Base-by-base conservation (phyloP, 37 sponge, comb jelly and placozoan genomes). In the Ephydatia muelleri region DNA sequence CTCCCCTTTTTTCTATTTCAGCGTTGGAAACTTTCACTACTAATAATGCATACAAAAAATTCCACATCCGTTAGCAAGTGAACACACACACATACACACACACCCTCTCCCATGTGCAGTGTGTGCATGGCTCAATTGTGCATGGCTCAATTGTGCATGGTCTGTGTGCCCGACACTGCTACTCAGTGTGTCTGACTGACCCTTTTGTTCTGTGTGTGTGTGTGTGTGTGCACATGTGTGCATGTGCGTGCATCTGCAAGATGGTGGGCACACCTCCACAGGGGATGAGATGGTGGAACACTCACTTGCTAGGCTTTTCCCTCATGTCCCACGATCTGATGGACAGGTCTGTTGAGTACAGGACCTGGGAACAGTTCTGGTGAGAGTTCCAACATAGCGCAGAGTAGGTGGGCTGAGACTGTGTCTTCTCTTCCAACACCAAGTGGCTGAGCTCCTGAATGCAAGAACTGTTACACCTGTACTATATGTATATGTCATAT, bases 371-470 rank as follows among this genome's bases (percentile, higher is more conserved):
- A 38, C 70, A 87, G 49, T 84, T 88, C 69, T 88, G 86, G 65
- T 93, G 93, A 76, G 94, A 91, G 76, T 93, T 95, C 96, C 96
- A 95, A 43, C 73, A 70, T 2, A 76, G 80, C 69, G 78, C 31
- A 9, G 86, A 80, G 82, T 84, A 91, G 19, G 76, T 73, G 2
- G 74, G 38, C n/a, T 80, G 84, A 0, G 85, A 49, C n/a, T 80
- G 84, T 0, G 85, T 82, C 57, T 81, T 89, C 25, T 57, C 38
- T 0, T 83, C 90, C 70, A 90, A 49, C 23, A 27, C 34, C 1
- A 89, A 1, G 19, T 57, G 6, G 16, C 57, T 57, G 1, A 13
- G 19, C 16, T 57, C 57, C 57, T 57, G 57, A 57, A 21, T 4
- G 19, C 57, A 57, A 57, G 57, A 14, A n/a, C n/a, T n/a, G n/a